Evolutionary conservation across 2,797 vertebrate species (phyloP), one percentile per base, ranked within the genome.

Genomic region (Artibeus jamaicensis): DNA sequence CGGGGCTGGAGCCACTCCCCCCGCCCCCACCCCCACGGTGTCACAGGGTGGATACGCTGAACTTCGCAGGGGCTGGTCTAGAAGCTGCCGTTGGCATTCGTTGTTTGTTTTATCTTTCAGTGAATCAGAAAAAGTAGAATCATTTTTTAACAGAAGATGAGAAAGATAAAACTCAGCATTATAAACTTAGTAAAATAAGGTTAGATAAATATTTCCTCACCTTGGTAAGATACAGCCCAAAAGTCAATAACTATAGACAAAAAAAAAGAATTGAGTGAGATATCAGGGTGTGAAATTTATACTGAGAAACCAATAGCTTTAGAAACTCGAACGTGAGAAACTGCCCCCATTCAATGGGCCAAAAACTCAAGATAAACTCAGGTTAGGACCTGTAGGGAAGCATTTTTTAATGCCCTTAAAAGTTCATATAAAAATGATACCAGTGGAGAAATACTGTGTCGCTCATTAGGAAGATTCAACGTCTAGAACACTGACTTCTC

Each of bases 81-180:
- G 77, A 73, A 74, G 48, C 48, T 34, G 50, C 48, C 48, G 57
- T 5, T 9, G 32, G 39, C 2, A 6, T 62, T 62, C 16, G 12
- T 39, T n/a, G 57, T 88, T 83, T 59, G 68, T 34, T 78, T 92
- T 57, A 44, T 67, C 26, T 89, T 39, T 79, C 57, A 92, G 84
- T 7, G n/a, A 77, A n/a, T 5, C 2, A 16, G 26, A 10, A 32
- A 89, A 83, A 48, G 55, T 32, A 50, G 22, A 10, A 37, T 48
- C 55, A 24, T 71, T 44, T 65, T 42, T 42, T 71, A 24, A 34
- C 4, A 34, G 67, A 87, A 34, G 32, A 70, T n/a, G n/a, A 55
- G 95, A 84, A 39, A 70, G 65, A 59, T 96, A 65, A 85, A 84
- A 92, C 76, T 79, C 9, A 65, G 24, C 34, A 44, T 59, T 55